Base-by-base conservation (phyloP, 1,140 invertebrate species). In the Hydropsyche tenuis region DNA sequence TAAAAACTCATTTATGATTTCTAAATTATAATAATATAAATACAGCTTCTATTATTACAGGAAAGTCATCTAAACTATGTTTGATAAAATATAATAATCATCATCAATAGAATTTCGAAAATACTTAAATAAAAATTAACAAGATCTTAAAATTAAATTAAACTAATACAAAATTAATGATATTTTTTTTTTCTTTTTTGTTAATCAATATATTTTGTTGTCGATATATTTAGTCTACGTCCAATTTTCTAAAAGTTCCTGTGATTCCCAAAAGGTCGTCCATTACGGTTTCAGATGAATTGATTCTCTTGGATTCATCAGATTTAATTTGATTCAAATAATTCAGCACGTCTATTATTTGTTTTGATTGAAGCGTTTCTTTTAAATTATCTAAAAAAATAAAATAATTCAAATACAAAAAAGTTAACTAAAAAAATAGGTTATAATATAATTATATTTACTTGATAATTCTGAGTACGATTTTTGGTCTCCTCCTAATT, bases 171-270 rank as follows among this genome's bases (percentile, higher is more conserved):
- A 45, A 45, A 45, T 45, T n/a, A n/a, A 45, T 45, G 43, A 9
- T 45, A 7, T 45, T 9, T 45, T 45, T 45, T n/a, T n/a, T n/a
- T n/a, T n/a, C n/a, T 45, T 7, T 9, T 45, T 45, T 9, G 7
- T 45, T 45, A 45, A 45, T 9, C 7, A 45, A 45, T 9, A n/a
- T 45, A 45, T 51, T 5, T 51, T 16, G 14, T 16, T 51, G 3
- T 51, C 14, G 5, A 5, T 4, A 62, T 20, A 22, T 25, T 62
- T 25, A 71, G 37, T 72, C 70, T 5, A 72, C 14, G 12, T 72
- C 70, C 20, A 72, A 43, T 45, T 72, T 72, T 16, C 70, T 72
- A 37, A 72, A 72, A 0, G 53, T 42, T 16, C 70, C 70, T n/a
- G 4, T 22, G 1, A 63, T 63, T 45, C 60, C 70, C 2, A 37